Conservation (phyloP, 2,888 invertebrate genomes). For the Macrosoma leucophasiata region DNA sequence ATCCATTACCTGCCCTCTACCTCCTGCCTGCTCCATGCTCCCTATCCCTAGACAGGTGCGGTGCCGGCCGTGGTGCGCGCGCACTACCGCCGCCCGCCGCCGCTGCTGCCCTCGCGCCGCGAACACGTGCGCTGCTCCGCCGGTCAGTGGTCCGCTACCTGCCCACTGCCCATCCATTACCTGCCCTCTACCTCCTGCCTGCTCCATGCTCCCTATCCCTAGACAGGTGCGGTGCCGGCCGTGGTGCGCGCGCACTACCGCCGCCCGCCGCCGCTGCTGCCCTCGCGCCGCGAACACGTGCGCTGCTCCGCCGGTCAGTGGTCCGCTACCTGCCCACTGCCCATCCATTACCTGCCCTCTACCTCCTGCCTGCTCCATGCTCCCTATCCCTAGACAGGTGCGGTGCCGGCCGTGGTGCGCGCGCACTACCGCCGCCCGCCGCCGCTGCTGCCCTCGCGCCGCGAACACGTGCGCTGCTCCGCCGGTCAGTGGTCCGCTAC, state of each 20-base stretch:
- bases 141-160: too few relatives aligned
- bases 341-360: too few relatives aligned
- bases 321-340: too few relatives aligned
- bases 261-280: conserved; percentile 83
- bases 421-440: conserved; percentile 86
- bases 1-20: background rate
- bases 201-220: too few relatives aligned
- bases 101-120: conserved; percentile 80
- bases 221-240: conserved; percentile 84
- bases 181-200: too few relatives aligned
- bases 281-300: conserved; percentile 78
- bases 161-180: too few relatives aligned
- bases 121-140: conserved; percentile 78
- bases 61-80: conserved; percentile 87
- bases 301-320: conserved; percentile 76
- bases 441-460: conserved; percentile 79
- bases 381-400: too few relatives aligned
- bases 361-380: too few relatives aligned
- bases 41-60: too few relatives aligned
- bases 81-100: conserved; percentile 85
- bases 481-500: too few relatives aligned
- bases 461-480: conserved; percentile 78
- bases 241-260: conserved; percentile 87
- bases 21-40: too few relatives aligned
- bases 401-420: conserved; percentile 86